phyloP scores from a whole-genome alignment of 2,888 invertebrate genomes.

The Pollenia griseotomentosa region DNA sequence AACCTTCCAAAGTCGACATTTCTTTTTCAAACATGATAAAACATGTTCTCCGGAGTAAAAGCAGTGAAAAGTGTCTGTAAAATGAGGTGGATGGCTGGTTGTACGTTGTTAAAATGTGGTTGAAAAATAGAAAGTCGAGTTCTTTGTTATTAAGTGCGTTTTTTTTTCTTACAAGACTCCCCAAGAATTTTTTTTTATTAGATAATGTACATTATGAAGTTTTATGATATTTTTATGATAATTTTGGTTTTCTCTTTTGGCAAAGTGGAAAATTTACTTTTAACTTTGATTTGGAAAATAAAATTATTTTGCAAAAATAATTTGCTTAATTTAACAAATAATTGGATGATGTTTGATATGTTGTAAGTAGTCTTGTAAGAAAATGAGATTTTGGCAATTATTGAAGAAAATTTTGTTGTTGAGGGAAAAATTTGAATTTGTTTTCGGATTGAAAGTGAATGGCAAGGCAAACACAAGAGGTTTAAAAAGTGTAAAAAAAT shows the following conservation, averaged over 20 bases:
- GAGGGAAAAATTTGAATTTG: too few relatives aligned
- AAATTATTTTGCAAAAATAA: slow-evolving; percentile 63
- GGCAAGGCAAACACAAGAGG: too few relatives aligned
- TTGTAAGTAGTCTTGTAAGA: slow-evolving; percentile 51
- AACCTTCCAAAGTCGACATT: neutral
- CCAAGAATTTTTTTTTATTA: slow-evolving; percentile 27
- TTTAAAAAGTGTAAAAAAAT: too few relatives aligned
- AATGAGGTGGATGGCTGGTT: slow-evolving; percentile 74
- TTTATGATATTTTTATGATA: slow-evolving; percentile 69
- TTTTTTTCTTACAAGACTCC: neutral
- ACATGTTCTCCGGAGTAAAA: neutral
- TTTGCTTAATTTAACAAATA: slow-evolving; percentile 42
- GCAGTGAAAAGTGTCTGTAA: slow-evolving; percentile 19
- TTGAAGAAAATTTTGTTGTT: neutral
- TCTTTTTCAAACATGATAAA: neutral
- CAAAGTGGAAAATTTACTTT: slow-evolving; percentile 55
- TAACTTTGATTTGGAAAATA: slow-evolving; percentile 67
- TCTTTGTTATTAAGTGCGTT: slow-evolving; percentile 51
- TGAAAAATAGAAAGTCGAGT: slow-evolving; percentile 77
- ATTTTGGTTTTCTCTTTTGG: slow-evolving; percentile 62
- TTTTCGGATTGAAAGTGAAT: too few relatives aligned
- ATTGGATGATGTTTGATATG: slow-evolving; percentile 48
- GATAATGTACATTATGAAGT: slow-evolving; percentile 57
- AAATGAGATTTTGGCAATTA: slow-evolving; percentile 51
- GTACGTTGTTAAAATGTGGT: slow-evolving; percentile 65